Evolutionary conservation across 2,888 invertebrate species (phyloP).

Genomic region (Drosophila algonquin): DNA sequence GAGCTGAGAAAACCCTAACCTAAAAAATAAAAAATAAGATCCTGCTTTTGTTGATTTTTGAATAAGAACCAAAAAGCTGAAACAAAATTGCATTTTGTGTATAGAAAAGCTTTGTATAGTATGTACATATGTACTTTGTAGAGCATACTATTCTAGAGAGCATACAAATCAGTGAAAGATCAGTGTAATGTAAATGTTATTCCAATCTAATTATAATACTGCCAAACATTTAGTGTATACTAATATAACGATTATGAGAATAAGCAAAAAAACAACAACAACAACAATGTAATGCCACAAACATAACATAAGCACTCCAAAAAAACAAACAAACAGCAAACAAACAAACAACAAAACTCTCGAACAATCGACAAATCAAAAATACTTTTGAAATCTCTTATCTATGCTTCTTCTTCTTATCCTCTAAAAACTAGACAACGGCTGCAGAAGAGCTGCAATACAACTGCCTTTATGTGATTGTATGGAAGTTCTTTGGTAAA

Average conservation of each 20-base stretch:
- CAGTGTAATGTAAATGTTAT: slow-evolving; percentile 13
- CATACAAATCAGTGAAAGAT: slow-evolving; percentile 17
- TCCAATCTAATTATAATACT: slow-evolving; percentile 19
- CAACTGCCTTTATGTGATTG: slow-evolving; percentile 90
- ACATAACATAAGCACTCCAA: slow-evolving; percentile 6
- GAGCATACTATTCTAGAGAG: background rate
- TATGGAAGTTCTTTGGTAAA: slow-evolving; percentile 88
- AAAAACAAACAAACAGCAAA: slow-evolving; percentile 12
- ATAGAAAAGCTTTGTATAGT: slow-evolving; percentile 27
- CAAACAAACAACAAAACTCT: slow-evolving; percentile 16
- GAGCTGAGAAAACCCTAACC: slow-evolving; percentile 20
- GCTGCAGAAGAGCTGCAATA: slow-evolving; percentile 85
- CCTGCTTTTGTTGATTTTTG: slow-evolving; percentile 48
- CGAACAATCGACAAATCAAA: slow-evolving; percentile 39
- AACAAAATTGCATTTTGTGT: slow-evolving; percentile 51
- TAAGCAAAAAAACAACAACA: slow-evolving; percentile 21
- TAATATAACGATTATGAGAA: slow-evolving; percentile 31
- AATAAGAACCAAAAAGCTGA: slow-evolving; percentile 16
- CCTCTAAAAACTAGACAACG: slow-evolving; percentile 70
- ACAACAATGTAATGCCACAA: slow-evolving; percentile 24
- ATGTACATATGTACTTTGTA: background rate
- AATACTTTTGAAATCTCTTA: slow-evolving; percentile 60
- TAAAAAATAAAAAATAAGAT: slow-evolving; percentile 11
- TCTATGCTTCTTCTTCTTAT: slow-evolving; percentile 67
- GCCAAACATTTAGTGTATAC: background rate